Evolutionary conservation across 1,140 invertebrate genomes (phyloP).

Genomic region (Nymphalis io): DNA sequence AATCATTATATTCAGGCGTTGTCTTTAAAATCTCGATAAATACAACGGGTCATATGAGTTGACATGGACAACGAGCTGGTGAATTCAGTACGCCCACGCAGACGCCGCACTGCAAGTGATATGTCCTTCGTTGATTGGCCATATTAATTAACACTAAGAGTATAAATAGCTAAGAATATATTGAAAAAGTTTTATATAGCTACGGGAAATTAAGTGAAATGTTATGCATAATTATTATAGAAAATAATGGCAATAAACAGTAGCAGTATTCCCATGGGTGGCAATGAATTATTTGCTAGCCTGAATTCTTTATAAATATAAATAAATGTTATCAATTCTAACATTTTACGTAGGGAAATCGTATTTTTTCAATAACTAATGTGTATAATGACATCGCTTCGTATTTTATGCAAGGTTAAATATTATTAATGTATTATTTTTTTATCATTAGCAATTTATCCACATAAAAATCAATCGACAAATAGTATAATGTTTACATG

Average conservation of each 20-base stretch:
- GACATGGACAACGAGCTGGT: slow-evolving; percentile 9
- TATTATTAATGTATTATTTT: not conserved
- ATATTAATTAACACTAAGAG: slow-evolving; percentile 14
- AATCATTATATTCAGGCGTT: not conserved
- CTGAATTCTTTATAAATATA: too few relatives aligned
- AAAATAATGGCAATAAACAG: too few relatives aligned
- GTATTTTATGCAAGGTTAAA: not conserved
- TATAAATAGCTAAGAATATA: not conserved
- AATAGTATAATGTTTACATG: not conserved
- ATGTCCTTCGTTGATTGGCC: slow-evolving; percentile 7
- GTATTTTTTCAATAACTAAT: not conserved
- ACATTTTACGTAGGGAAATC: too few relatives aligned
- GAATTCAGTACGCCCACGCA: slow-evolving; percentile 11
- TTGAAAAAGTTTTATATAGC: not conserved
- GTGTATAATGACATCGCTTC: not conserved
- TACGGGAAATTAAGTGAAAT: not conserved
- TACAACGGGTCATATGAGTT: slow-evolving; percentile 10
- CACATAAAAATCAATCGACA: not conserved
- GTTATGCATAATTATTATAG: too few relatives aligned
- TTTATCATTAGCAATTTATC: not conserved
- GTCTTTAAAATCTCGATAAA: slow-evolving; percentile 2
- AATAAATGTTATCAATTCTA: too few relatives aligned
- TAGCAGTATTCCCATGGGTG: not conserved
- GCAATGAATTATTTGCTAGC: too few relatives aligned
- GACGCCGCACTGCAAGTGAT: slow-evolving; percentile 11